Percentiles rank a stretch among this genome's conserved stretches.
These are phyloP conservation scores for Torymus aiolomorphi DNA, from an alignment of 2,888 invertebrate species.

Conservation along the genomic window DNA sequence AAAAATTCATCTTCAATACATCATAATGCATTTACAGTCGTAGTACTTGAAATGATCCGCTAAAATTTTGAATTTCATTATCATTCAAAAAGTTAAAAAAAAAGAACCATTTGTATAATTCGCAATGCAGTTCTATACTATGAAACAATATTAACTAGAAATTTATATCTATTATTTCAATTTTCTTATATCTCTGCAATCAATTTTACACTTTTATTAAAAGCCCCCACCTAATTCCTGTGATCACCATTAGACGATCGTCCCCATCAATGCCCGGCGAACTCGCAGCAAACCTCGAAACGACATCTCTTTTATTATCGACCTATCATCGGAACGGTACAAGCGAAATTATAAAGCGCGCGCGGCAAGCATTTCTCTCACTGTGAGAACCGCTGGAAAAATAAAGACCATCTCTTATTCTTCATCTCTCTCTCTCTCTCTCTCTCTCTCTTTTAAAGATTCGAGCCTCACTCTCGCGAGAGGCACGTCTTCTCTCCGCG, in stretches of 20 bases:
- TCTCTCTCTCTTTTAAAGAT: no score
- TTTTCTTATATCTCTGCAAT: background rate
- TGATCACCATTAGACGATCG: background rate
- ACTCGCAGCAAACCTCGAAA: background rate
- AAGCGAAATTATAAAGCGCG: constrained; percentile 34
- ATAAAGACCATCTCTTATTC: constrained; percentile 20
- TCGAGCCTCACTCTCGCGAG: constrained; percentile 36
- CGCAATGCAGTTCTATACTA: no score
- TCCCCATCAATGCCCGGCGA: no score
- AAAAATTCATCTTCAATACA: no score
- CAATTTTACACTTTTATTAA: constrained; percentile 23
- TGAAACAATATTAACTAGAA: no score
- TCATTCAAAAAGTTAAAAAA: no score
- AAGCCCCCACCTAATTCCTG: constrained; percentile 2
- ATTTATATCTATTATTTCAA: no score
- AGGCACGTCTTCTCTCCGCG: constrained; percentile 67
- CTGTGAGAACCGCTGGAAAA: constrained; percentile 59
- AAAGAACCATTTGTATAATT: no score
- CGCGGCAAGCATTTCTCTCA: constrained; percentile 7
- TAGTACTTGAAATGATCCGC: no score
- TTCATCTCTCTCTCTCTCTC: no score
- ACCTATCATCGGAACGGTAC: constrained; percentile 38
- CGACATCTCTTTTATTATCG: constrained; percentile 27
- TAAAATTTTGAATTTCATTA: no score
- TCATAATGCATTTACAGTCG: no score